These are phyloP conservation scores for Athalia cordata DNA, from an alignment of 2,888 invertebrate genomes.

Conservation along the genomic window DNA sequence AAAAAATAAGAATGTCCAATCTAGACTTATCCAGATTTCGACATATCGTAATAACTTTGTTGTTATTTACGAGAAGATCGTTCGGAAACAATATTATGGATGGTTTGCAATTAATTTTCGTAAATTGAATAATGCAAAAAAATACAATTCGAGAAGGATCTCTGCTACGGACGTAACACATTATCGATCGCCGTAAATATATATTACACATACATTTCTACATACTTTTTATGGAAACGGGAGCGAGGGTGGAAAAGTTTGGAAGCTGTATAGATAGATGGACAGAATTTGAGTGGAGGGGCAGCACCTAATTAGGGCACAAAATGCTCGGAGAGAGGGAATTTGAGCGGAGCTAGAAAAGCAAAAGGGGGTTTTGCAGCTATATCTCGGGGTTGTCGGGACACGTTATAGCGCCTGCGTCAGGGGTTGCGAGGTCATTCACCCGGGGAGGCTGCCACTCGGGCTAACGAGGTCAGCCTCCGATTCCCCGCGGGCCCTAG, in stretches of 20 bases:
- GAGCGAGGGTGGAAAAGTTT: neutral
- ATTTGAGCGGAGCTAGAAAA: constrained; percentile 74
- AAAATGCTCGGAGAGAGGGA: constrained; percentile 49
- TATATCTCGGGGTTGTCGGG: constrained; percentile 53
- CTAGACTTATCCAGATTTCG: too few species aligned
- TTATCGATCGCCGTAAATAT: too few species aligned
- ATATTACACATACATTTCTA: neutral
- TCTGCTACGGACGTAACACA: too few species aligned
- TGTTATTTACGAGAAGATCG: too few species aligned
- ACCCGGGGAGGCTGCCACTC: constrained; percentile 70
- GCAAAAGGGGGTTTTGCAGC: constrained; percentile 52
- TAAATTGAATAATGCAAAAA: too few species aligned
- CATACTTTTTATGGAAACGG: neutral
- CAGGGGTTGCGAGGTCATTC: constrained; percentile 67
- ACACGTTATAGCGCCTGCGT: constrained; percentile 44
- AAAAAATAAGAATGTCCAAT: too few species aligned
- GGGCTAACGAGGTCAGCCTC: constrained; percentile 70
- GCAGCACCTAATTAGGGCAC: constrained; percentile 16
- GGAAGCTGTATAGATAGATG: neutral
- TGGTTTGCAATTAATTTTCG: too few species aligned
- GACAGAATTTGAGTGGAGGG: neutral
- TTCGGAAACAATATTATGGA: too few species aligned
- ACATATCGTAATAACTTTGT: too few species aligned
- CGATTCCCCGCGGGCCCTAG: constrained; percentile 48
- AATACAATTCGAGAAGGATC: too few species aligned